Percentiles rank a stretch among this genome's conserved stretches.
Evolutionary conservation across 2,797 vertebrate species (phyloP).

Genomic region (Muscicapa striata): DNA sequence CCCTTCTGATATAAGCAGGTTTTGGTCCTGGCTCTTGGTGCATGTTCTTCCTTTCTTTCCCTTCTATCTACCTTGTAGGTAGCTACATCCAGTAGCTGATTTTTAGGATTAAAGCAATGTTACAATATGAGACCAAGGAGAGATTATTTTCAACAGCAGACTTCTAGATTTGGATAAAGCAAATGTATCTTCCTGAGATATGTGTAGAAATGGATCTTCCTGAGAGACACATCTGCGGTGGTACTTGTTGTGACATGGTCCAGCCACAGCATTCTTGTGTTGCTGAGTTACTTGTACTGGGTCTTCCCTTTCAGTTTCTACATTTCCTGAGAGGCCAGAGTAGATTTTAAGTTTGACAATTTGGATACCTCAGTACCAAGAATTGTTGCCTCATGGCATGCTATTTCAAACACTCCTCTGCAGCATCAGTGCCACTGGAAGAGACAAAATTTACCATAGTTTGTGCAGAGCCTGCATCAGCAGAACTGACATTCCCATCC

Average conservation of each 20-base stretch:
- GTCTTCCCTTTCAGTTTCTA: neutral
- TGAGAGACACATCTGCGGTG: neutral
- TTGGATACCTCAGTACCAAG: neutral
- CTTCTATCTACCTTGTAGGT: neutral
- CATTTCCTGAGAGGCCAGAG: neutral
- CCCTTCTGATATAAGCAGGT: neutral
- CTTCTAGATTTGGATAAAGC: neutral
- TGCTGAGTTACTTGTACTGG: neutral
- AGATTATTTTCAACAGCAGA: neutral
- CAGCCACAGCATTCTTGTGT: neutral
- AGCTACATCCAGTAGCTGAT: neutral
- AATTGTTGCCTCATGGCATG: neutral
- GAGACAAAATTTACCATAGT: neutral
- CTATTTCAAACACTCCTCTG: neutral
- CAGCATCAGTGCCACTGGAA: neutral
- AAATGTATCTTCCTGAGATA: neutral
- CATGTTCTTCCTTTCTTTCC: accelerated
- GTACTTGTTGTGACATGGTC: neutral
- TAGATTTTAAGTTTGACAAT: neutral
- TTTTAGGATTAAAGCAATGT: neutral
- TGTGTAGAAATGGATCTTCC: neutral
- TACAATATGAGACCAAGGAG: neutral
- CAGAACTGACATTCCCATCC: neutral
- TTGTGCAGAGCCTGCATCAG: neutral
- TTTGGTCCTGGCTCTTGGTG: neutral